These are phyloP conservation scores for Aplysia californica DNA, from an alignment of 1,140 invertebrate species.

Conservation along the genomic window DNA sequence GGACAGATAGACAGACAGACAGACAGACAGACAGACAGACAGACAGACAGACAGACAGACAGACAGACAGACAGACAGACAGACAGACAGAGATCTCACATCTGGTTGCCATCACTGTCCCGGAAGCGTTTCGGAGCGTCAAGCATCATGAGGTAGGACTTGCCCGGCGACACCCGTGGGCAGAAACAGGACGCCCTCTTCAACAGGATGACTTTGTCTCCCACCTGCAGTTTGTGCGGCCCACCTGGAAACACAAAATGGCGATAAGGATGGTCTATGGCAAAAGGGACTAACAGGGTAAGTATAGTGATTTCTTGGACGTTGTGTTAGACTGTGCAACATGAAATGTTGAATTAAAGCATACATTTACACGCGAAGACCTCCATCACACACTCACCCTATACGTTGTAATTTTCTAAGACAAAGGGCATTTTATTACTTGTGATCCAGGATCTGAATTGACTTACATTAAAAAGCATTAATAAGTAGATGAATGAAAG, in stretches of 20 bases:
- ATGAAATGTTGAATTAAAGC: background rate
- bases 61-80: background rate
- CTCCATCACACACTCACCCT: background rate
- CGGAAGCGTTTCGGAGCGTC: conserved; percentile 33
- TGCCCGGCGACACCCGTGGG: conserved; percentile 13
- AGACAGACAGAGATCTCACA: conserved; percentile 29
- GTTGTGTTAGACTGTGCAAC: background rate
- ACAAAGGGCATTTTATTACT: background rate
- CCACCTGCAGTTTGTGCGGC: conserved; percentile 13
- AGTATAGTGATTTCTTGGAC: background rate
- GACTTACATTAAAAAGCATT: too few relatives aligned
- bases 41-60: background rate
- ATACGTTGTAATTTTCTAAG: background rate
- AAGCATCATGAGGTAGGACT: conserved; percentile 34
- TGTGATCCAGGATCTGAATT: background rate
- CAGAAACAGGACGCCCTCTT: conserved; percentile 41
- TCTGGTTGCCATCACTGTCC: conserved; percentile 36
- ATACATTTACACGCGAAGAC: background rate
- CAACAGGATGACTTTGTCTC: conserved; percentile 38
- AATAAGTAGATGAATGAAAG: too few relatives aligned
- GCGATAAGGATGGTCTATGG: background rate
- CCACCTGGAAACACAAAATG: conserved; percentile 25
- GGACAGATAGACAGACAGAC: background rate
- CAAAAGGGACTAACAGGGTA: background rate
- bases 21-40: background rate